Evolutionary conservation across 2,888 invertebrate species (phyloP).

Genomic region (Noctua janthe): DNA sequence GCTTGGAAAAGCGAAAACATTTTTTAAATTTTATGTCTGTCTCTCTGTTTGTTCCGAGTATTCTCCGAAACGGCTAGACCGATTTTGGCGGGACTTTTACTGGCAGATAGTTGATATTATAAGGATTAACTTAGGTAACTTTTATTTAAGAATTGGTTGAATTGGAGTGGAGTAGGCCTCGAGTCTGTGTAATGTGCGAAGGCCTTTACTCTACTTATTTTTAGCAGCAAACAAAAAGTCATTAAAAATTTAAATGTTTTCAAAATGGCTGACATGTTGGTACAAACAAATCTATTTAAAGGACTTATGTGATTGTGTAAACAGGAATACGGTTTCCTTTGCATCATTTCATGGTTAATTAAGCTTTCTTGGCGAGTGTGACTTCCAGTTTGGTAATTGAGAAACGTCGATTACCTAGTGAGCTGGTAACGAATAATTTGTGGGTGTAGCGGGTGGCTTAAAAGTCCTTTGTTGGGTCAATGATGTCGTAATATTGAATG

Average conservation of each 20-base stretch:
- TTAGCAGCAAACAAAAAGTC: background rate
- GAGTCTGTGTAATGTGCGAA: background rate
- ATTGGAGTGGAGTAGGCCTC: background rate
- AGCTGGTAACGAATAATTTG: slow-evolving; percentile 2
- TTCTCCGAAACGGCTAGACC: too few relatives aligned
- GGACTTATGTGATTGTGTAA: slow-evolving; percentile 29
- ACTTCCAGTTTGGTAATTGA: slow-evolving; percentile 17
- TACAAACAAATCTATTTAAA: slow-evolving; percentile 45
- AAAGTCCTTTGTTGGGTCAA: background rate
- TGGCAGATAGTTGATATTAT: too few relatives aligned
- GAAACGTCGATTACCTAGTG: slow-evolving; percentile 18
- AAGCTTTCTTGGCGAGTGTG: slow-evolving; percentile 17
- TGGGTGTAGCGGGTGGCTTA: background rate
- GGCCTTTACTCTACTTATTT: background rate
- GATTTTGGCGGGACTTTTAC: too few relatives aligned
- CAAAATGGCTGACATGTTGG: slow-evolving; percentile 23
- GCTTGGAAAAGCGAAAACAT: too few relatives aligned
- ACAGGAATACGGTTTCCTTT: slow-evolving; percentile 30
- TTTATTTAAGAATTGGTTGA: too few relatives aligned
- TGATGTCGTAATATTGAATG: background rate
- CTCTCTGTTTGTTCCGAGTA: too few relatives aligned
- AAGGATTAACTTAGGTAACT: too few relatives aligned
- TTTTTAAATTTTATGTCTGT: too few relatives aligned
- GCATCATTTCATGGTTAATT: slow-evolving; percentile 46
- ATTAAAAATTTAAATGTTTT: slow-evolving; percentile 28